A percentile compares a stretch with the other conserved stretches of the same genome.
phyloP scores from a whole-genome alignment of 2,888 invertebrate genomes.

The Leptinotarsa juncta region DNA sequence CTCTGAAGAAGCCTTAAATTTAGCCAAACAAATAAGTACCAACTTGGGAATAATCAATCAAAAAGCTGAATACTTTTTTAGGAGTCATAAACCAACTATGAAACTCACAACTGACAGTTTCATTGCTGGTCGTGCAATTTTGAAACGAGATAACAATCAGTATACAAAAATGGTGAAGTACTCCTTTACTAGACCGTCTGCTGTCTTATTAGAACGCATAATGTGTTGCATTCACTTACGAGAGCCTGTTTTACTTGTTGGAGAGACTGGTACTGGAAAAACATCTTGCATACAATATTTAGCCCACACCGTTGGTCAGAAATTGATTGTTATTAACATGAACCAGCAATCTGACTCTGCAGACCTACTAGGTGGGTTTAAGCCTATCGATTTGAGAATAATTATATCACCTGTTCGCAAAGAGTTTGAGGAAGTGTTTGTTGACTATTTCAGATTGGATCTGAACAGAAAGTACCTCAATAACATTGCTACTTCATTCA shows the following conservation, averaged over 20 bases:
- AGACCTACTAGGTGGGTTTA: slow-evolving; percentile 96
- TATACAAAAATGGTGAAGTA: slow-evolving; percentile 68
- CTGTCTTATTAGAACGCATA: slow-evolving; percentile 87
- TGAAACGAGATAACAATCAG: slow-evolving; percentile 58
- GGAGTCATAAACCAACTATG: slow-evolving; percentile 82
- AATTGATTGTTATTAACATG: slow-evolving; percentile 95
- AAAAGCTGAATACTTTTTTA: slow-evolving; percentile 84
- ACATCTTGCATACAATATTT: slow-evolving; percentile 95
- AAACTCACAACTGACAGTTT: slow-evolving; percentile 71
- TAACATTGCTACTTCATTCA: slow-evolving; percentile 82
- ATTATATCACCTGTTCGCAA: slow-evolving; percentile 83
- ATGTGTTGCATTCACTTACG: slow-evolving; percentile 83
- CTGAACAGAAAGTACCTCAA: slow-evolving; percentile 86
- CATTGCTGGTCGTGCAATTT: slow-evolving; percentile 77
- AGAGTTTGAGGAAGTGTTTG: slow-evolving; percentile 87
- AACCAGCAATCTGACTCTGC: slow-evolving; percentile 98
- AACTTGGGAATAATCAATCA: slow-evolving; percentile 85
- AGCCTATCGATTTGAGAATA: slow-evolving; percentile 92
- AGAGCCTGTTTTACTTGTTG: slow-evolving; percentile 94
- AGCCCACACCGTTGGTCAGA: slow-evolving; percentile 84
- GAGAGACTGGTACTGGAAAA: slow-evolving; percentile 99
- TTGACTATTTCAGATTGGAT: slow-evolving; percentile 78
- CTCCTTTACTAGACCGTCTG: slow-evolving; percentile 85
- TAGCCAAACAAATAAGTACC: slow-evolving; percentile 81
- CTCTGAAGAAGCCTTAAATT: slow-evolving; percentile 72